Percentiles rank a stretch among this genome's conserved stretches.
These are phyloP conservation scores for Peromyscus maniculatus DNA, from an alignment of 2,113 vertebrate genomes.

Conservation along the genomic window DNA sequence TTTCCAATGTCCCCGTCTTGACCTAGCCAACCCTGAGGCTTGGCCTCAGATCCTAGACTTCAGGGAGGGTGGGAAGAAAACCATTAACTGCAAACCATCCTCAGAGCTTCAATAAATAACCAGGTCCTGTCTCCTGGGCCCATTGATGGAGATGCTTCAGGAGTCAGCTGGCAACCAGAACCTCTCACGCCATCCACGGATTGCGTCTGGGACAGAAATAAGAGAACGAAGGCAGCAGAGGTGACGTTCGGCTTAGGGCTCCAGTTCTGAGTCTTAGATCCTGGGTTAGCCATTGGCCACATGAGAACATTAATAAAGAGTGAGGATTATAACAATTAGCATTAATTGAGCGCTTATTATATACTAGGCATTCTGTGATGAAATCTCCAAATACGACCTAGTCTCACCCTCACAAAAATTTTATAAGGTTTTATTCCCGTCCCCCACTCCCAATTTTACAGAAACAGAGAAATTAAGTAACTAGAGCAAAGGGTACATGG, in stretches of 20 bases:
- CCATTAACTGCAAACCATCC: not conserved
- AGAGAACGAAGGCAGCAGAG: not conserved
- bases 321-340: not conserved
- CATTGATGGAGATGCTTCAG: rapidly evolving
- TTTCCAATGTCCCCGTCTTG: not conserved
- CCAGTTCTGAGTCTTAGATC: not conserved
- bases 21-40: not conserved
- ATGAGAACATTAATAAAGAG: not conserved
- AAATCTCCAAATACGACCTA: not conserved
- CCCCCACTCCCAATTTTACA: not conserved
- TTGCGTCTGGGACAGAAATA: not conserved
- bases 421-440: not conserved
- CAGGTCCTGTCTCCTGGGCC: not conserved
- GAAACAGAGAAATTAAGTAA: constrained; percentile 20
- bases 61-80: not conserved
- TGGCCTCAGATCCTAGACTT: not conserved
- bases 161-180: not conserved
- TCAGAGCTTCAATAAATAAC: not conserved
- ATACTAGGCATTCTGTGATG: not conserved
- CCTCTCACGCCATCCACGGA: not conserved
- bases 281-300: not conserved
- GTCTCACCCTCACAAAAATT: constrained; percentile 20
- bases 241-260: rapidly evolving
- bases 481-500: not conserved
- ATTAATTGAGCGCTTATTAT: not conserved